Evolutionary conservation across 1,140 invertebrate species (phyloP).

Genomic region (Diprion similis): DNA sequence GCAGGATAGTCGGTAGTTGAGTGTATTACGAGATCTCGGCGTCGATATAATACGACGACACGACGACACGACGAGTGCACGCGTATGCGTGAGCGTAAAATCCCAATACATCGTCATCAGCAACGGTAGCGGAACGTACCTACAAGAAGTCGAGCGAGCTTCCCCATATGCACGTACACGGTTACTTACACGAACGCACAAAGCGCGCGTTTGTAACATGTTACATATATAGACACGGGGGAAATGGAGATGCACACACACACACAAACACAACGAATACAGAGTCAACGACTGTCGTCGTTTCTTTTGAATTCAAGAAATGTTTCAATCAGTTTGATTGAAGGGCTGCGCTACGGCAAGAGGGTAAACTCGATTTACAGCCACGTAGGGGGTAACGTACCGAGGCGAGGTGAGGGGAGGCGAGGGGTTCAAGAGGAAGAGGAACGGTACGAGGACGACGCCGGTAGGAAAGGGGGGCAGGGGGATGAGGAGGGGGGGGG

Average conservation of each 20-base stretch:
- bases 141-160: too few relatives aligned
- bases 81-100: constrained; percentile 19
- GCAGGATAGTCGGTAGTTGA: neutral
- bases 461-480: constrained; percentile 15
- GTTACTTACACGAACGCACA: neutral
- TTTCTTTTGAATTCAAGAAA: constrained; percentile 65
- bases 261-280: constrained; percentile 12
- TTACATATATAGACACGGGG: constrained; percentile 19
- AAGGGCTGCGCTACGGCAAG: constrained; percentile 63
- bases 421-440: constrained; percentile 14
- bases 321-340: constrained; percentile 66
- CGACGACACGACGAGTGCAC: constrained; percentile 24
- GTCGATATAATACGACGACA: neutral
- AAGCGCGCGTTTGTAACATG: neutral
- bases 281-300: constrained; percentile 43
- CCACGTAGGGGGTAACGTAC: constrained; percentile 35
- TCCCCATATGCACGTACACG: neutral
- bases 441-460: constrained; percentile 15
- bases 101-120: neutral
- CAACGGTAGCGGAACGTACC: neutral
- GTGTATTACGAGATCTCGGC: neutral
- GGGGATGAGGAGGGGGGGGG: constrained; percentile 13
- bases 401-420: constrained; percentile 36
- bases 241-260: constrained; percentile 28
- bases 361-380: constrained; percentile 64